Conservation (phyloP, 2,888 invertebrate species). For the Salpingus planirostris region DNA sequence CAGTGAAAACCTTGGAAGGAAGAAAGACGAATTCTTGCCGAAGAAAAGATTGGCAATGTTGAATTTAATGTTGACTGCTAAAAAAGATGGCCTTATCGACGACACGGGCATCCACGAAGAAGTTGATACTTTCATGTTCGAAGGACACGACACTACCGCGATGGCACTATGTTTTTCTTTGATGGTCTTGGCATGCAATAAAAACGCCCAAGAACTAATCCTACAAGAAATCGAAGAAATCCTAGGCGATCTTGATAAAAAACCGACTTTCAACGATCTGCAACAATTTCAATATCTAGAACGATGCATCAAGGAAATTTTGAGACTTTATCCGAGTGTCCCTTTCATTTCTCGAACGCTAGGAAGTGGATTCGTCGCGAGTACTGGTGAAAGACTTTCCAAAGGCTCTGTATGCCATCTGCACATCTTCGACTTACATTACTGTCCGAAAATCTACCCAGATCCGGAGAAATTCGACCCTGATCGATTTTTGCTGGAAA, state of each 20-base stretch:
- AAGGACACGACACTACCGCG: constrained; percentile 45
- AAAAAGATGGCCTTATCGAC: constrained; percentile 49
- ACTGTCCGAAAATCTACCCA: constrained; percentile 44
- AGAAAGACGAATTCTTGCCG: constrained; percentile 3
- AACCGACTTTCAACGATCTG: constrained; percentile 35
- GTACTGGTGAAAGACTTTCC: constrained; percentile 13
- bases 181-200: constrained; percentile 39
- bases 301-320: constrained; percentile 45
- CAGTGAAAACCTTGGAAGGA: background rate
- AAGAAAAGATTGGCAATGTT: constrained; percentile 53
- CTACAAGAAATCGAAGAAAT: constrained; percentile 35
- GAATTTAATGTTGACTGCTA: constrained; percentile 51
- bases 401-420: background rate
- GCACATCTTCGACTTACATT: constrained; percentile 36
- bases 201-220: constrained; percentile 39
- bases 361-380: constrained; percentile 30
- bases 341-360: constrained; percentile 42
- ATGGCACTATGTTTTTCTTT: constrained; percentile 42
- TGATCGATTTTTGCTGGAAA: constrained; percentile 43
- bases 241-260: constrained; percentile 26
- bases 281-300: constrained; percentile 49
- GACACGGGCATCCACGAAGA: constrained; percentile 56
- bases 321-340: constrained; percentile 47
- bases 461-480: constrained; percentile 48
- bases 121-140: constrained; percentile 68